Conservation (phyloP, 2,113 vertebrate genomes). For the Petromus typicus region DNA sequence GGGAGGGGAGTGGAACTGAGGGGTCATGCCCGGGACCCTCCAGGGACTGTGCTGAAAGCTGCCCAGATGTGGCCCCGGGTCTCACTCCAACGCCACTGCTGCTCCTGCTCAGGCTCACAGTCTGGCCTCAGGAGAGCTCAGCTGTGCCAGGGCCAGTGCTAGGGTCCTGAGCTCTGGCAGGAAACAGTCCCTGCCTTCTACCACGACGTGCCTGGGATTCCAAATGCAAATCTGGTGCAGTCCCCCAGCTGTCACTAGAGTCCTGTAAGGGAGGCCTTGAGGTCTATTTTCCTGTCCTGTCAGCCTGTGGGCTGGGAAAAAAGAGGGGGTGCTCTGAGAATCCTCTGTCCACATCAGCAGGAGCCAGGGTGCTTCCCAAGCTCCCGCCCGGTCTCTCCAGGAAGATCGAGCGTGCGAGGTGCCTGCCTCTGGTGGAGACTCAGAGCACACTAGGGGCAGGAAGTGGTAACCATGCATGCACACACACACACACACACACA, state of each 20-base stretch:
- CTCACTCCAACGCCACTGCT: neutral
- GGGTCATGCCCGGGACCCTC: neutral
- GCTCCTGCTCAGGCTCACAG: neutral
- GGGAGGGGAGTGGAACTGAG: accelerated
- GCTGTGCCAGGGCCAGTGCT: too few species aligned
- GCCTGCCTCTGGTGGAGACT: neutral
- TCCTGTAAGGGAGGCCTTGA: neutral
- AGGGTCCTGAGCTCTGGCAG: neutral
- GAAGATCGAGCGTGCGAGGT: neutral
- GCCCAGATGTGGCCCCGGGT: neutral
- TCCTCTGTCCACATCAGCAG: too few species aligned
- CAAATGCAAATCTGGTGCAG: neutral
- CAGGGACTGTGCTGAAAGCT: neutral
- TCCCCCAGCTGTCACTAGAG: neutral
- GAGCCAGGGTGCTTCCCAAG: neutral
- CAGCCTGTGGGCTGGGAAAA: neutral
- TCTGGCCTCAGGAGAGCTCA: neutral
- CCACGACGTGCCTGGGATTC: neutral
- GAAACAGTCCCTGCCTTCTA: neutral
- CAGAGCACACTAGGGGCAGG: neutral
- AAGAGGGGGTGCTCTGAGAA: neutral
- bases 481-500: neutral
- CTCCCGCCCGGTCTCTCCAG: neutral
- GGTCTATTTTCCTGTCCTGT: neutral
- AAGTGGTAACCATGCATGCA: neutral